phyloP scores from a whole-genome alignment of 2,888 invertebrate genomes.

The Cephus rjabovi region DNA sequence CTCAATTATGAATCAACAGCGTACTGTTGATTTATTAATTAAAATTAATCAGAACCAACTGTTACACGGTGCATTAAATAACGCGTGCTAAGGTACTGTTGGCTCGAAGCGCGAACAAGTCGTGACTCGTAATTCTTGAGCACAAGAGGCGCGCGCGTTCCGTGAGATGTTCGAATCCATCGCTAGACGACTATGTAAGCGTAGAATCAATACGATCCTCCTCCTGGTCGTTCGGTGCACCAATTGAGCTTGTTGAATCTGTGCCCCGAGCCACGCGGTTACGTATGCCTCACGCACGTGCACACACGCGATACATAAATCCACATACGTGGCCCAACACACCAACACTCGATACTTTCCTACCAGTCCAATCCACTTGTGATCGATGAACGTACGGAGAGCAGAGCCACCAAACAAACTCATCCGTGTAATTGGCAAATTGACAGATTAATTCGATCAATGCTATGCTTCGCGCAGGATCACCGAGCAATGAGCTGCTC shows the following conservation, averaged over 20 bases:
- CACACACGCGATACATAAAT: neutral
- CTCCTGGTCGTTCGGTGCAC: constrained; percentile 51
- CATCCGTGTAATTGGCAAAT: constrained; percentile 65
- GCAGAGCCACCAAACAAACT: constrained; percentile 61
- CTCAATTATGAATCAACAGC: neutral
- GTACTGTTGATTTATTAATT: neutral
- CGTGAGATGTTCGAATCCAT: constrained; percentile 25
- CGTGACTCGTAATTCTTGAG: neutral
- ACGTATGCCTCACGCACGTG: constrained; percentile 44
- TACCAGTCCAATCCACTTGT: constrained; percentile 44
- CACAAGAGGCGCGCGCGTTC: neutral
- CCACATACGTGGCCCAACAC: constrained; percentile 6
- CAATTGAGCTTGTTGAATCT: constrained; percentile 67
- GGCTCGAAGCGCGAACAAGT: neutral
- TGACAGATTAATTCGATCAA: constrained; percentile 65
- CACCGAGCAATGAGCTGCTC: constrained; percentile 1
- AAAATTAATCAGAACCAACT: no score
- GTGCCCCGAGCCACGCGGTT: constrained; percentile 63
- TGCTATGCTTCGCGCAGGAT: constrained; percentile 30
- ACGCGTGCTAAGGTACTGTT: neutral
- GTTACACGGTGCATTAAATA: neutral
- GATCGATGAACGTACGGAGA: constrained; percentile 51
- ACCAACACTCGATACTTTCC: constrained; percentile 21
- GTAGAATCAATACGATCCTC: constrained; percentile 60
- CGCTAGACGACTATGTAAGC: constrained; percentile 45